Evolutionary conservation across 2,797 vertebrate species (phyloP).

Genomic region (Amazonetta brasiliensis): DNA sequence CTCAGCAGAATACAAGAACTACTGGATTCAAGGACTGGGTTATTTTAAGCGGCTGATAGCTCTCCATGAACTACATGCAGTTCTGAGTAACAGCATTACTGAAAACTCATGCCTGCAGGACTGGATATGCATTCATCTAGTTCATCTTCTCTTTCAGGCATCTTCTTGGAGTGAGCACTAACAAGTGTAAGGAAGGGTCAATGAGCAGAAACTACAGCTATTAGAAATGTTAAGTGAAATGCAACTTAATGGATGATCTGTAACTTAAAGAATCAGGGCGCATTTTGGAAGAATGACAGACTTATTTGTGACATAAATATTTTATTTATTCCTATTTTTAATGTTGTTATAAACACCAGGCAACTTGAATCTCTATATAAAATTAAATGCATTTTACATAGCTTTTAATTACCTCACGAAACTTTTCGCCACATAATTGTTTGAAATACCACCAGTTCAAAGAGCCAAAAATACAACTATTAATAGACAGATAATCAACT

Average conservation of each 20-base stretch:
- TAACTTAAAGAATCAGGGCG: background rate
- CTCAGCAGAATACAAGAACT: background rate
- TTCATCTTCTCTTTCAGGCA: background rate
- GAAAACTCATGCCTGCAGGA: background rate
- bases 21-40: background rate
- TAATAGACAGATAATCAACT: background rate
- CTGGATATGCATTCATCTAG: rapidly evolving
- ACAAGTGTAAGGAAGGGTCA: background rate
- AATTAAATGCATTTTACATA: background rate
- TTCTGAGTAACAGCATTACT: background rate
- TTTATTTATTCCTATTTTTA: background rate
- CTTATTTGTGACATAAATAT: background rate
- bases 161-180: background rate
- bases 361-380: background rate
- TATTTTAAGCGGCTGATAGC: background rate
- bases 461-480: background rate
- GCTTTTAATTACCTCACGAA: background rate
- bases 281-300: background rate
- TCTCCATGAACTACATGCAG: background rate
- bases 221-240: background rate
- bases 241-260: background rate
- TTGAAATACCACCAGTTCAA: background rate
- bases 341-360: background rate
- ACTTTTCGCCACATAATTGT: background rate
- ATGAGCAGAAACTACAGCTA: background rate